phyloP scores from a whole-genome alignment of 2,113 vertebrate genomes.

The Trochalopteron elliotii region DNA sequence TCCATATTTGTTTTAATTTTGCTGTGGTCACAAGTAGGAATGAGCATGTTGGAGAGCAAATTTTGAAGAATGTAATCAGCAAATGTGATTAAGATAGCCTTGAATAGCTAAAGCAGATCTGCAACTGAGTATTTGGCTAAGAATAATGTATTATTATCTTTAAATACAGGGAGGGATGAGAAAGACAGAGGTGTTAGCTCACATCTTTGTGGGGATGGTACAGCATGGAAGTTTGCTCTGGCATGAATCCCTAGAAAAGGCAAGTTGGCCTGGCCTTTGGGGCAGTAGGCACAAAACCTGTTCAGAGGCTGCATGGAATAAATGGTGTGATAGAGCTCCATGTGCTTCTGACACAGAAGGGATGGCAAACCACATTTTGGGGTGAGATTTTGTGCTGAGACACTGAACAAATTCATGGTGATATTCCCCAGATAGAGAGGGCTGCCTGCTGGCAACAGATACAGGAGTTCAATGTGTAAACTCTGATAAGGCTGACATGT shows the following conservation, averaged over 20 bases:
- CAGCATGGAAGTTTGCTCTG: neutral
- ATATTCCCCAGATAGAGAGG: constrained; percentile 66
- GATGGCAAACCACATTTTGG: neutral
- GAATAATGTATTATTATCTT: neutral
- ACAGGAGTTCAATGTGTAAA: constrained; percentile 80
- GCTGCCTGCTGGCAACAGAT: constrained; percentile 78
- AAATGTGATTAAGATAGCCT: neutral
- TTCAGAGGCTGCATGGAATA: neutral
- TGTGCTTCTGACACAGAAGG: neutral
- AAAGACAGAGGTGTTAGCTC: neutral
- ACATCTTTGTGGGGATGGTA: neutral
- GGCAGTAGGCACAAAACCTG: neutral
- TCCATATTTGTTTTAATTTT: neutral
- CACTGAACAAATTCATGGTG: constrained; percentile 70
- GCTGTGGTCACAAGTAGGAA: neutral
- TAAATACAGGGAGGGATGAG: neutral
- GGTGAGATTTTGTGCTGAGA: constrained; percentile 54
- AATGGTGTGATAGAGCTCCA: neutral
- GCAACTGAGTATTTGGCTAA: neutral
- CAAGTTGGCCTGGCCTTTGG: neutral
- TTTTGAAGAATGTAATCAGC: neutral
- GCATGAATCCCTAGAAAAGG: neutral
- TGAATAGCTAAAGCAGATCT: neutral
- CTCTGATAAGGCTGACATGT: constrained; percentile 79
- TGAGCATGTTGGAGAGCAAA: neutral